A percentile compares a stretch with the other conserved stretches of the same genome.
Conservation (phyloP, 2,113 vertebrate genomes). For the Peromyscus californicus region DNA sequence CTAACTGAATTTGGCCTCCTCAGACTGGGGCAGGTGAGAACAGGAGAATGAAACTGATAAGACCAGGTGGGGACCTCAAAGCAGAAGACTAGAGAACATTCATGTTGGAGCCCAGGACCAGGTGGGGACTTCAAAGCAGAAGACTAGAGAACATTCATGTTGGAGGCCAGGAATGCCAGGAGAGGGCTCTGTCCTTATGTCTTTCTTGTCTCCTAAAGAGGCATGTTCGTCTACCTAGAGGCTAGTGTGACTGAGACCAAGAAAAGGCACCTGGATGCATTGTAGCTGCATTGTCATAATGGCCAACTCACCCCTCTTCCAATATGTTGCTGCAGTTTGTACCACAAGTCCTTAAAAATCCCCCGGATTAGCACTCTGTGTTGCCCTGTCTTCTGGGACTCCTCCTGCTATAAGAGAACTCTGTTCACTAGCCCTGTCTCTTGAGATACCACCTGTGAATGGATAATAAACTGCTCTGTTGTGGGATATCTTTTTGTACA, state of each 20-base stretch:
- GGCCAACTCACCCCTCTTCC: not conserved
- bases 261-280: too few species aligned
- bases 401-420: not conserved
- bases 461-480: not conserved
- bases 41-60: not conserved
- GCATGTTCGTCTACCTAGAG: not conserved
- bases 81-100: not conserved
- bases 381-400: not conserved
- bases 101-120: not conserved
- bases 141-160: not conserved
- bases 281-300: not conserved
- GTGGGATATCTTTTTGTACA: not conserved
- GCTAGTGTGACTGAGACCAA: not conserved
- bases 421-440: not conserved
- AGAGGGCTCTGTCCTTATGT: not conserved
- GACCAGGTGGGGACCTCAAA: not conserved
- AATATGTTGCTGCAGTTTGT: not conserved
- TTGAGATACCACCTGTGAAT: not conserved
- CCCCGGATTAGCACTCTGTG: not conserved
- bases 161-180: not conserved
- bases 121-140: not conserved
- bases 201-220: too few species aligned
- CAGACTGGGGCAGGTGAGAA: too few species aligned
- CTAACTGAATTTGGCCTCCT: not conserved
- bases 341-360: too few species aligned